phyloP scores from a whole-genome alignment of 37 sponge, comb jelly and placozoan genomes.

The Hexactinellida sp. region DNA sequence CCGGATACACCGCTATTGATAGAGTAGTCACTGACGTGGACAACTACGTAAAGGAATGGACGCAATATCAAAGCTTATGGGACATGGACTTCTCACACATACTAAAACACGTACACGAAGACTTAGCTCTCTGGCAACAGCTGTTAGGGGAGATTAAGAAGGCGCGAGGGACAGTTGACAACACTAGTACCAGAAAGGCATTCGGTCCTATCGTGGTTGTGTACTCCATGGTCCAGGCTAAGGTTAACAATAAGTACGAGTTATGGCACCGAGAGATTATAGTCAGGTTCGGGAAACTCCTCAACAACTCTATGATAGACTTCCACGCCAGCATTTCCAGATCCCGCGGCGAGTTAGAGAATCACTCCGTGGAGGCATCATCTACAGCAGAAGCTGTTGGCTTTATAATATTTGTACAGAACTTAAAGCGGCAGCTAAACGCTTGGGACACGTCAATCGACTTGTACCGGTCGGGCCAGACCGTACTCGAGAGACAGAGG shows the following conservation, averaged over 20 bases:
- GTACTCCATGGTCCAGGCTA: conserved; percentile 62
- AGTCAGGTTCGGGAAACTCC: conserved; percentile 64
- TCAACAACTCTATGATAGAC: conserved; percentile 66
- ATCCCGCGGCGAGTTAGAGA: conserved; percentile 80
- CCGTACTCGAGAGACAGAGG: conserved; percentile 79
- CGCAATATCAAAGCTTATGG: conserved; percentile 96
- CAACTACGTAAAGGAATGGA: conserved; percentile 81
- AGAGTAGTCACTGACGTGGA: conserved; percentile 43
- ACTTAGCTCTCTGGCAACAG: conserved; percentile 77
- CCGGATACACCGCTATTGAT: conserved; percentile 64
- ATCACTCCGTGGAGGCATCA: conserved; percentile 81
- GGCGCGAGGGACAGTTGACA: conserved; percentile 80
- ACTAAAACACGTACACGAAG: conserved; percentile 45
- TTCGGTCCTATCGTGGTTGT: conserved; percentile 77
- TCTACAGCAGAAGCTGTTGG: conserved; percentile 72
- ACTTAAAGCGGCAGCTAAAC: conserved; percentile 62
- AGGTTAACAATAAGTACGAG: conserved; percentile 87
- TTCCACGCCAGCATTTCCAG: conserved; percentile 47
- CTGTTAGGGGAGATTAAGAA: conserved; percentile 84
- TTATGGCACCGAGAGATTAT: conserved; percentile 93
- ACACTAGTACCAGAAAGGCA: conserved; percentile 53
- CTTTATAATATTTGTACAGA: conserved; percentile 88
- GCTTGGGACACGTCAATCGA: conserved; percentile 72
- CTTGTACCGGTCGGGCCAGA: conserved; percentile 76
- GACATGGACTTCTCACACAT: conserved; percentile 84